These are phyloP conservation scores for Physella acuta DNA, from an alignment of 1,140 invertebrate genomes.

Conservation along the genomic window DNA sequence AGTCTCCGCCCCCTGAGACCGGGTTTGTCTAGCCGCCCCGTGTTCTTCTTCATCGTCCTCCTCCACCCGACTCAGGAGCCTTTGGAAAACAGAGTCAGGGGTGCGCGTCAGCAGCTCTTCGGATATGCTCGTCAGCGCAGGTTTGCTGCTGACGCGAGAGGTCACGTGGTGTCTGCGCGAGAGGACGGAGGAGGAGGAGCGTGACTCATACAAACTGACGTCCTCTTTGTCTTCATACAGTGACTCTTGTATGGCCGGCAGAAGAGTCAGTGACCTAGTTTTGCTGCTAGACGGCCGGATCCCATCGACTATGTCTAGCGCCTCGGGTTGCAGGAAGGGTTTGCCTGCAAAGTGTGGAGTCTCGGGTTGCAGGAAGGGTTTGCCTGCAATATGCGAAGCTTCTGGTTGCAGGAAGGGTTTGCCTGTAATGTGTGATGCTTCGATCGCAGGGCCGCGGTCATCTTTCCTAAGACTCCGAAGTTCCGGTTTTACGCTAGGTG, in stretches of 20 bases:
- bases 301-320: conserved; percentile 18
- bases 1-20: too few relatives aligned
- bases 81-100: too few relatives aligned
- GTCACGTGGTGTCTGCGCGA: neutral
- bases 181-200: neutral
- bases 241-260: conserved; percentile 18
- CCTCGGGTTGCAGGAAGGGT: neutral
- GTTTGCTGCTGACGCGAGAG: conserved; percentile 10
- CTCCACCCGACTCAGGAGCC: too few relatives aligned
- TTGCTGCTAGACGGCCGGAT: conserved; percentile 6
- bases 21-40: too few relatives aligned
- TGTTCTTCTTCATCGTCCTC: too few relatives aligned
- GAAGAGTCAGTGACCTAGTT: neutral
- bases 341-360: neutral
- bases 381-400: neutral
- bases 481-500: too few relatives aligned
- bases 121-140: conserved; percentile 18
- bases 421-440: neutral
- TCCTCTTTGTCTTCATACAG: neutral
- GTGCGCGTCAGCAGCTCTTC: too few relatives aligned
- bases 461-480: too few relatives aligned
- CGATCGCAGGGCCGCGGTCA: too few relatives aligned
- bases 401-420: neutral
- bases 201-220: neutral
- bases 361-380: neutral